Base-by-base conservation (phyloP, 2,888 invertebrate genomes). In the Cordilura impudica region DNA sequence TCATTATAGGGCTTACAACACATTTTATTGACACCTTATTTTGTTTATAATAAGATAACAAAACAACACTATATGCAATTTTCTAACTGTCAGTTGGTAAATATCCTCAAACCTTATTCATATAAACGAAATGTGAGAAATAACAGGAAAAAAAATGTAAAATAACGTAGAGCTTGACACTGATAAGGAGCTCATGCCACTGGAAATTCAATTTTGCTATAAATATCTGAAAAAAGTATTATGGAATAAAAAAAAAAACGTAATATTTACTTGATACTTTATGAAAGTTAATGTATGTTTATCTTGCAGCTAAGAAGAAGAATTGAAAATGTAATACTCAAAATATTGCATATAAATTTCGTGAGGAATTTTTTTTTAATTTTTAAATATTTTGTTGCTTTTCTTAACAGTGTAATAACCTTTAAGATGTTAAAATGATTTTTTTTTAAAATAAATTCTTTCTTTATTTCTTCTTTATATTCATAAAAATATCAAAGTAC, bases 1-100 rank as follows among this genome's bases (percentile, higher is more conserved):
- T 23, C 51, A 51, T 23, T 7, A 4, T 12, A 23, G 51, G n/a
- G 14, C n/a, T 14, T 26, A 26, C 26, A 39, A n/a, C 12, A 39
- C 35, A 39, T 39, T n/a, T n/a, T n/a, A 39, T 56, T 51, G 63
- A 58, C 54, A 73, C 4, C 53, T 53, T 70, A 73, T 73, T 72
- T 53, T n/a, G n/a, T 39, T 31, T 14, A 35, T 19, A 39, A 45
- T 45, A 60, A 69, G 45, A 19, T 69, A 58, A 18, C 49, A 63
- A 72, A 63, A 67, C 63, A 63, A 51, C 14, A 29, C 35, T 47
- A 31, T 35, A 63, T 63, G 31, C 49, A 49, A 63, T 63, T 49
- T 63, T n/a, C 49, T 3, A 21, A 63, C 26, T 63, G 63, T 63
- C 63, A 63, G 35, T 14, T 6, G 18, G 29, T 8, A 29, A 26